These are phyloP conservation scores for Calephelis perditalis DNA, from an alignment of 2,888 invertebrate species.

Conservation along the genomic window DNA sequence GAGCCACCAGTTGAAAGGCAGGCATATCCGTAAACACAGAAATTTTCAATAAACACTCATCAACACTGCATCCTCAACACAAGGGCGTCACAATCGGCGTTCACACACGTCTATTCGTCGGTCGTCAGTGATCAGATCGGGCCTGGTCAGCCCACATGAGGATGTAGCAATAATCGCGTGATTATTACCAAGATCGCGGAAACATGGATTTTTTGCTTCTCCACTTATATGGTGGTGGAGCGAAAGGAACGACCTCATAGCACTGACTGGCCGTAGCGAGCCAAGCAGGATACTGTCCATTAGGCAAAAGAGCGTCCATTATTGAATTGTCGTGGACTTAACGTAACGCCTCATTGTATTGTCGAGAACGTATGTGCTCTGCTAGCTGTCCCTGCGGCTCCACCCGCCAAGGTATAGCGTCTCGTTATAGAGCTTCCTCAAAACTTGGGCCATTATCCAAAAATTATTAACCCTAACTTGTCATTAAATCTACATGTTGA, in stretches of 20 bases:
- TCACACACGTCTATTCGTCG: conserved; percentile 39
- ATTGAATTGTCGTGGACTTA: conserved; percentile 75
- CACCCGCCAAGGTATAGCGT: no score
- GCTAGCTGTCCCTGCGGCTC: background rate
- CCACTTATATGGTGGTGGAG: conserved; percentile 37
- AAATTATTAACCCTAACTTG: no score
- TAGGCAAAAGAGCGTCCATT: conserved; percentile 71
- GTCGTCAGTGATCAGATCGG: conserved; percentile 28
- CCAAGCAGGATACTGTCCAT: conserved; percentile 68
- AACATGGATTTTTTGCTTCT: conserved; percentile 34
- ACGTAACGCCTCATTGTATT: conserved; percentile 63
- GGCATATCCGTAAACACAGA: conserved; percentile 67
- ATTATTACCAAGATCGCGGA: conserved; percentile 33
- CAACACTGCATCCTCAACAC: conserved; percentile 61
- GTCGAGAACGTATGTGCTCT: conserved; percentile 40
- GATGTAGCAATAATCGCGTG: conserved; percentile 43
- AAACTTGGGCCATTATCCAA: no score
- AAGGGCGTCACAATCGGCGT: conserved; percentile 38
- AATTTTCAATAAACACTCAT: conserved; percentile 41
- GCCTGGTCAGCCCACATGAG: conserved; percentile 47
- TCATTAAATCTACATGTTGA: no score
- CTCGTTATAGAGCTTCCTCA: no score
- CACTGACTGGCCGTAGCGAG: conserved; percentile 68
- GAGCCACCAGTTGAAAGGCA: conserved; percentile 61
- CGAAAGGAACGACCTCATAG: conserved; percentile 56